Conservation (phyloP, 2,113 vertebrate species). For the Mixornis gularis region DNA sequence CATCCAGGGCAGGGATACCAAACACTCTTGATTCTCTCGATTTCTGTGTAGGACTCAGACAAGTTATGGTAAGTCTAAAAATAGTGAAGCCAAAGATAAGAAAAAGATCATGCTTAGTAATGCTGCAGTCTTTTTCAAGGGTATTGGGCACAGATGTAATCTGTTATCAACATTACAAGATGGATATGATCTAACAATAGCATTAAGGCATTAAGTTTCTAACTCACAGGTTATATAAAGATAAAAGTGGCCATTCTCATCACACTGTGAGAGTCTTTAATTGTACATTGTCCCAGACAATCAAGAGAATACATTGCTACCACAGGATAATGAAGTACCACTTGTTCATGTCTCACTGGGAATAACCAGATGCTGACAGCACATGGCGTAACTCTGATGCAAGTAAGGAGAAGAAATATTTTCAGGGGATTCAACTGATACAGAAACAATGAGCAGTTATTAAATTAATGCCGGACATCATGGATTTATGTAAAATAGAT, state of each 20-base stretch:
- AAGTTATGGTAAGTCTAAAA: not conserved
- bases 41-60: not conserved
- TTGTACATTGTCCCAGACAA: not conserved
- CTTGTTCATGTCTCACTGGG: not conserved
- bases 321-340: not conserved
- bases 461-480: not conserved
- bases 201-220: not conserved
- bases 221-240: not conserved
- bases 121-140: not conserved
- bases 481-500: not conserved
- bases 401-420: not conserved
- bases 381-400: not conserved
- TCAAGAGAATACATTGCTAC: not conserved
- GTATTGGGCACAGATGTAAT: not conserved
- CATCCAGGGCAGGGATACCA: not conserved
- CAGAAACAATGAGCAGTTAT: not conserved
- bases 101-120: not conserved
- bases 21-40: not conserved
- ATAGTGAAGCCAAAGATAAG: not conserved
- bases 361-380: not conserved
- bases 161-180: not conserved
- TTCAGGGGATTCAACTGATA: not conserved
- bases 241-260: not conserved
- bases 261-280: not conserved
- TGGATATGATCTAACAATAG: not conserved